phyloP scores from a whole-genome alignment of 2,113 vertebrate species.

The Pycnonotus jocosus region DNA sequence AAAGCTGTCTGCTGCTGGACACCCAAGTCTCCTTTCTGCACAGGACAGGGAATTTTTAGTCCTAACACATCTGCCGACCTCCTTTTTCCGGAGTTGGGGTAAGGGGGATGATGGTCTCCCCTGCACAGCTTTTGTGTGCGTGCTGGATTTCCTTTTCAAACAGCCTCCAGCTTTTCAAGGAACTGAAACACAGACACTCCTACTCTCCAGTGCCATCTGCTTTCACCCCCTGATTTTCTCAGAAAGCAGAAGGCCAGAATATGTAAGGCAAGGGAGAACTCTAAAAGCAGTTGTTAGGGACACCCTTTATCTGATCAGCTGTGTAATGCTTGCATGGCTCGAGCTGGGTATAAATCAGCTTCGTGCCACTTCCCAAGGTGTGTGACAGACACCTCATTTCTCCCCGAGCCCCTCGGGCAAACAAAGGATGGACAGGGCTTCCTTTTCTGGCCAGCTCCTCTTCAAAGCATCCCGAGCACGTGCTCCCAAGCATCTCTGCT shows the following conservation, averaged over 20 bases:
- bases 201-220: background rate
- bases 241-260: background rate
- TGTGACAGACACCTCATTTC: background rate
- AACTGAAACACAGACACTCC: background rate
- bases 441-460: background rate
- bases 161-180: background rate
- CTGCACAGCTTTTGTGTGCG: fast-evolving
- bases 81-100: background rate
- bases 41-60: background rate
- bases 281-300: background rate
- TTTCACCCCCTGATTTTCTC: background rate
- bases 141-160: background rate
- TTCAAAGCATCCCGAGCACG: background rate
- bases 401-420: background rate
- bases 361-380: background rate
- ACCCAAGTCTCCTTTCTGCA: background rate
- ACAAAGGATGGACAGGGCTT: background rate
- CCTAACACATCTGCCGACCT: fast-evolving
- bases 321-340: background rate
- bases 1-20: background rate
- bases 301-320: background rate
- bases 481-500: background rate
- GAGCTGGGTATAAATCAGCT: background rate
- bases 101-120: background rate
- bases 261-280: fast-evolving